Evolutionary conservation across 2,113 vertebrate species (phyloP), one percentile per base, ranked within the genome.

Genomic region (Sinocyclocheilus maitianheensis): DNA sequence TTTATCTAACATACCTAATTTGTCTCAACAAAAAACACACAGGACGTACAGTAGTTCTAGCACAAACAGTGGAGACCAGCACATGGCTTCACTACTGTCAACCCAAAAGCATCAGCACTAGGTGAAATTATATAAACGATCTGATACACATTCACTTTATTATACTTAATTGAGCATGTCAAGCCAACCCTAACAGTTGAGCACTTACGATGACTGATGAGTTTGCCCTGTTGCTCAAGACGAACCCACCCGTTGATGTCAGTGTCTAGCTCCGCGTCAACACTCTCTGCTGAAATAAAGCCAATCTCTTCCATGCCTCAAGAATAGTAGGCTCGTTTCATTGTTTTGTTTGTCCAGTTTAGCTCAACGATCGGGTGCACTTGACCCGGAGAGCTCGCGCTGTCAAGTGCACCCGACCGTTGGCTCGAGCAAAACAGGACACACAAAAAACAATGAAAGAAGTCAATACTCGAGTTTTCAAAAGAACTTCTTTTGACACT

Each of bases 221-320:
- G 40, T 72, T n/a, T 72, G 48, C 63, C 65, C 43, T 83, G 81
- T 83, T 83, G 65, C 81, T 71, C 43, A 53, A 26, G 60, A 24
- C 22, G n/a, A 82, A 82, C 80, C 63, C 30, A 60, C 46, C 65
- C n/a, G 53, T n/a, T 74, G 53, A 81, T 81, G 77, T 72, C 78
- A 71, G 85, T 74, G 65, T 71, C 67, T 30, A 60, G 14, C 85
- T 46, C 85, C 37, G 34, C 34, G 85, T 86, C 75, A 55, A 85
- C 84, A 85, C 62, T 10, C 9, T 46, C n/a, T 65, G 60, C 18
- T 37, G 26, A 83, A 83, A 72, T 72, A 72, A 69, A 71, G 65
- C 65, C 3, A 24, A 67, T 10, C 43, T 2, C 7, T 22, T n/a
- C 13, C 43, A 3, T 16, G 11, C 24, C 20, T 55, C 46, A 12